Evolutionary conservation across 2,888 invertebrate species (phyloP).

Genomic region (Drosophila pullipes): DNA sequence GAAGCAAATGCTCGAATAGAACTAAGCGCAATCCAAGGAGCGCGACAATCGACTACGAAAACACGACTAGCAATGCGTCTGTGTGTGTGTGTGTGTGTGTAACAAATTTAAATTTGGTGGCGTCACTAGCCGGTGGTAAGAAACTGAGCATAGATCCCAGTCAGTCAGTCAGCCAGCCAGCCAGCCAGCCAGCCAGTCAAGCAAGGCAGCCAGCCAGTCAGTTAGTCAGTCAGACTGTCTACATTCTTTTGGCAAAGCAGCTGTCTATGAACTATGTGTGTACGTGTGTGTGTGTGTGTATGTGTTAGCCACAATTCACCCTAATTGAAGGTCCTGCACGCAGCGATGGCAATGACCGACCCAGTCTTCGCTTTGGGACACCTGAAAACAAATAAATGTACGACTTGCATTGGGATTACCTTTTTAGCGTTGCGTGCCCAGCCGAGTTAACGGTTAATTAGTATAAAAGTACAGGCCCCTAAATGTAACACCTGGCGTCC

Average conservation of each 20-base stretch:
- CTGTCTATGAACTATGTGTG: slow-evolving; percentile 18
- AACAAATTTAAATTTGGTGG: slow-evolving; percentile 72
- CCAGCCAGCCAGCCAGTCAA: slow-evolving; percentile 15
- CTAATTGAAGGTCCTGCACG: slow-evolving; percentile 59
- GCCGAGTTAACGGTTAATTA: slow-evolving; percentile 60
- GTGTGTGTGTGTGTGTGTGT: slow-evolving; percentile 26
- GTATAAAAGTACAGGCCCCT: slow-evolving; percentile 30
- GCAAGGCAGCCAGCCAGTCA: slow-evolving; percentile 34
- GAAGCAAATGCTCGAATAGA: slow-evolving; percentile 65
- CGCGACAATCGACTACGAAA: slow-evolving; percentile 23
- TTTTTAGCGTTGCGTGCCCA: slow-evolving; percentile 59
- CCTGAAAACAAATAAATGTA: slow-evolving; percentile 30
- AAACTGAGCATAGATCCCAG: slow-evolving; percentile 52
- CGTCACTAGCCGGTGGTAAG: slow-evolving; percentile 70
- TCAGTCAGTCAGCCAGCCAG: slow-evolving; percentile 32
- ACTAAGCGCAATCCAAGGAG: slow-evolving; percentile 65
- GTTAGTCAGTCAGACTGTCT: slow-evolving; percentile 42
- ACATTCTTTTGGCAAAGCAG: slow-evolving; percentile 41
- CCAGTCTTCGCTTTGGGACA: slow-evolving; percentile 56
- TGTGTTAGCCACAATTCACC: slow-evolving; percentile 60
- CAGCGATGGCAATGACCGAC: slow-evolving; percentile 51
- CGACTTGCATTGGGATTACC: slow-evolving; percentile 32
- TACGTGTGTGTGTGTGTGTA: slow-evolving; percentile 20
- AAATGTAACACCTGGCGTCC: slow-evolving; percentile 66
- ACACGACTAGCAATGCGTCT: background rate